Evolutionary conservation across 1,140 invertebrate genomes (phyloP).

Genomic region (Hylaeus anthracinus): DNA sequence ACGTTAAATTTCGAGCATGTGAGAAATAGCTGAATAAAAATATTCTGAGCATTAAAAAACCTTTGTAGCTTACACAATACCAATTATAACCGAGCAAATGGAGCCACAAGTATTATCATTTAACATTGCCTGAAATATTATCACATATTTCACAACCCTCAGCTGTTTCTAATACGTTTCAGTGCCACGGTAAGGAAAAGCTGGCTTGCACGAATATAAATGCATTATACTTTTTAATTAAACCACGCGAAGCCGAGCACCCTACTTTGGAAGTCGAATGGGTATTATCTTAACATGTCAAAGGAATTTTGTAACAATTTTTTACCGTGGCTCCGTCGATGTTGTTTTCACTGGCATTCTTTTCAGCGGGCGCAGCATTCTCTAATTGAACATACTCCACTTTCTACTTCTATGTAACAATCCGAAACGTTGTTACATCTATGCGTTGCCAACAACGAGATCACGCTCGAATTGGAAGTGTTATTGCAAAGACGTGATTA

Average conservation of each 20-base stretch:
- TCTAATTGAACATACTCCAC: slow-evolving; percentile 64
- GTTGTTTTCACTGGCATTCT: slow-evolving; percentile 42
- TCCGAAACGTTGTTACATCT: slow-evolving; percentile 42
- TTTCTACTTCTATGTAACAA: slow-evolving; percentile 68
- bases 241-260: background rate
- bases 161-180: background rate
- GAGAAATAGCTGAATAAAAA: background rate
- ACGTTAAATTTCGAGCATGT: too few relatives aligned
- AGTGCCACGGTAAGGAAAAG: background rate
- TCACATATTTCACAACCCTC: background rate
- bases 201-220: background rate
- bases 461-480: slow-evolving; percentile 26
- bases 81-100: too few relatives aligned
- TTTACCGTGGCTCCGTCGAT: background rate
- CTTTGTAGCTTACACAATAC: too few relatives aligned
- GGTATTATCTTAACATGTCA: slow-evolving; percentile 23
- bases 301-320: slow-evolving; percentile 13
- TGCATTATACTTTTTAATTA: slow-evolving; percentile 24
- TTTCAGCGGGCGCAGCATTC: slow-evolving; percentile 34
- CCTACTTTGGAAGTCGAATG: background rate
- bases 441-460: slow-evolving; percentile 20
- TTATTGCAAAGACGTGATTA: slow-evolving; percentile 23
- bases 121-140: background rate
- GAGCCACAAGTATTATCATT: too few relatives aligned
- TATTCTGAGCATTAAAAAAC: background rate